phyloP scores from a whole-genome alignment of 2,113 vertebrate species.

The Leptobrachium leishanense region DNA sequence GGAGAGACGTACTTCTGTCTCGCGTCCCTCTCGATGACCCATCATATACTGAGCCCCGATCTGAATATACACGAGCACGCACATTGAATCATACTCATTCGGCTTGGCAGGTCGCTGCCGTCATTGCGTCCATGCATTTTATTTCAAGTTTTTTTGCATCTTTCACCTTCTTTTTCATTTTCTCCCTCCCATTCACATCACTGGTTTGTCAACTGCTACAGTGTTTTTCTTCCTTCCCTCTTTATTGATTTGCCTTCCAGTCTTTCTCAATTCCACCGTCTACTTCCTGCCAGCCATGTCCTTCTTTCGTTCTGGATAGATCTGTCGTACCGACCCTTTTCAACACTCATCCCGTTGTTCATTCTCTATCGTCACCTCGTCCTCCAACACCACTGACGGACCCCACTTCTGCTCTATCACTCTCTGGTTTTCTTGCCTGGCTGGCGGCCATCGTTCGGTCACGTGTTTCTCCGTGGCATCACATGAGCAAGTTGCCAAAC shows the following conservation, averaged over 20 bases:
- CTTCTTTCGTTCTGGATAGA: no score
- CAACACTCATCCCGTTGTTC: no score
- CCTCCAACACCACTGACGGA: no score
- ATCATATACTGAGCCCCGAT: constrained; percentile 64
- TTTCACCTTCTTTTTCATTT: not conserved
- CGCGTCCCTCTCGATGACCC: constrained; percentile 61
- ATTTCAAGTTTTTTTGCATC: not conserved
- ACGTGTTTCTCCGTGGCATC: no score
- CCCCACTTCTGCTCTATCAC: no score
- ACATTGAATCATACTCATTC: constrained; percentile 47
- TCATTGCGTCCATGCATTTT: not conserved
- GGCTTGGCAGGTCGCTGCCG: not conserved
- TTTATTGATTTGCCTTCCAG: not conserved
- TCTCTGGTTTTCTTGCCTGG: no score
- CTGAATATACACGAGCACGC: constrained; percentile 58
- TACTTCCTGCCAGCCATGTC: no score
- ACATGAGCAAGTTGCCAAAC: no score
- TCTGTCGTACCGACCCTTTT: no score
- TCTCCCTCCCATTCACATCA: not conserved
- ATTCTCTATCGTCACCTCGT: no score
- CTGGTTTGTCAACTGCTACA: not conserved
- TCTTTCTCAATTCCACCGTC: no score
- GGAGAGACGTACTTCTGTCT: constrained; percentile 56
- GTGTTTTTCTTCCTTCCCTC: not conserved
- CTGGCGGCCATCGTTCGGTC: no score